Conservation (phyloP, 37 sponge, comb jelly and placozoan species). For the Ianthella basta region DNA sequence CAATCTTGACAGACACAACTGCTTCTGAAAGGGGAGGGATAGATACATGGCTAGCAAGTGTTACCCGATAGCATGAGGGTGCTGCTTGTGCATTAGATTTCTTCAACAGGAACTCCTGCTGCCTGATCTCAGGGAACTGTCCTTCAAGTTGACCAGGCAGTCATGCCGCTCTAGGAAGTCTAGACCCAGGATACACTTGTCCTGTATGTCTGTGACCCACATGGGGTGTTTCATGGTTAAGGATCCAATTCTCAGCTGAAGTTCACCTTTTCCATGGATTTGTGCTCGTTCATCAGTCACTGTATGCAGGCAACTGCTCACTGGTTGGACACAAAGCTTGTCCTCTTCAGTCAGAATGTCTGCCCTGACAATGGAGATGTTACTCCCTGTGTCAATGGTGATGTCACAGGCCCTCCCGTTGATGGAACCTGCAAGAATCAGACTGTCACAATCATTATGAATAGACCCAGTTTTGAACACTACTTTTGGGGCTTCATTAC, state of each 20-base stretch:
- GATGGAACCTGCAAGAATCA: slow-evolving; percentile 33
- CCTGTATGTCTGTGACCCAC: slow-evolving; percentile 49
- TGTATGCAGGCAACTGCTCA: not conserved
- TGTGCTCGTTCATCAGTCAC: slow-evolving; percentile 40
- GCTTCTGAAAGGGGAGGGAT: not conserved
- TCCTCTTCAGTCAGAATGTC: not conserved
- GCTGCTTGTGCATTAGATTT: too few species aligned
- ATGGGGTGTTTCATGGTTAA: not conserved
- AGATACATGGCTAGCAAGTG: not conserved
- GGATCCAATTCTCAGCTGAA: slow-evolving; percentile 23
- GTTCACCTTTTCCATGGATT: slow-evolving; percentile 1
- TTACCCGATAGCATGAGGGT: too few species aligned
- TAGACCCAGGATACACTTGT: slow-evolving; percentile 34
- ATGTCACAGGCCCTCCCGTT: slow-evolving; percentile 20
- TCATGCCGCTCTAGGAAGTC: slow-evolving; percentile 37
- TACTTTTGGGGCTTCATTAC: not conserved
- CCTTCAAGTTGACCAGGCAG: slow-evolving; percentile 28
- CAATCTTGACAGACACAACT: not conserved
- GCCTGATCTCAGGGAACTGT: not conserved
- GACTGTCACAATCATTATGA: slow-evolving; percentile 8
- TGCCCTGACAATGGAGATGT: not conserved
- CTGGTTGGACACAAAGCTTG: not conserved
- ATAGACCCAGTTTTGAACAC: slow-evolving; percentile 34
- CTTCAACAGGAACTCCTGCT: too few species aligned
- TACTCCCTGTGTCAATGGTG: slow-evolving; percentile 48